These are phyloP conservation scores for Cuniculus paca DNA, from an alignment of 2,797 vertebrate genomes.

Conservation along the genomic window DNA sequence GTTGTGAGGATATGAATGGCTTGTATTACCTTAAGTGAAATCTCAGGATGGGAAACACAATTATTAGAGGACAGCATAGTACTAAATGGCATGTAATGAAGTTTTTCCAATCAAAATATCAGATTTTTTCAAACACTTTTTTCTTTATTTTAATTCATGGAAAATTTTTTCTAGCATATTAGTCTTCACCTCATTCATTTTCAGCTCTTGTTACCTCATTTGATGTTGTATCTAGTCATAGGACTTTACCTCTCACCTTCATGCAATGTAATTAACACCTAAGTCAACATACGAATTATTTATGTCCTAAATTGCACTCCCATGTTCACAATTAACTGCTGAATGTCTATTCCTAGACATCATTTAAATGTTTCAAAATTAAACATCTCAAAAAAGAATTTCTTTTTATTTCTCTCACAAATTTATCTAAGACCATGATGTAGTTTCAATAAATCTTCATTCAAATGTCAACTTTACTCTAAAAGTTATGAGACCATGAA, in stretches of 20 bases:
- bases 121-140: background rate
- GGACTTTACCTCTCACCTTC: background rate
- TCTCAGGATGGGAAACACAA: background rate
- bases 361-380: constrained; percentile 43
- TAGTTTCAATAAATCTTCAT: background rate
- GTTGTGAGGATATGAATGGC: background rate
- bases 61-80: background rate
- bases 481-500: background rate
- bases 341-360: background rate
- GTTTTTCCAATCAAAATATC: background rate
- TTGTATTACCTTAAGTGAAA: background rate
- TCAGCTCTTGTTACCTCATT: background rate
- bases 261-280: constrained; percentile 1
- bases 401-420: background rate
- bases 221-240: background rate
- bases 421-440: background rate
- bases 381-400: constrained; percentile 8
- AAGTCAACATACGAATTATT: background rate
- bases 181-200: background rate
- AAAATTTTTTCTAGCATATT: background rate
- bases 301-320: background rate
- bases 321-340: background rate
- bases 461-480: background rate
- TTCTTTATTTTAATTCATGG: background rate
- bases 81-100: background rate